Evolutionary conservation across 1,140 invertebrate species (phyloP), one percentile per base, ranked within the genome.

Genomic region (Oedothorax gibbosus): DNA sequence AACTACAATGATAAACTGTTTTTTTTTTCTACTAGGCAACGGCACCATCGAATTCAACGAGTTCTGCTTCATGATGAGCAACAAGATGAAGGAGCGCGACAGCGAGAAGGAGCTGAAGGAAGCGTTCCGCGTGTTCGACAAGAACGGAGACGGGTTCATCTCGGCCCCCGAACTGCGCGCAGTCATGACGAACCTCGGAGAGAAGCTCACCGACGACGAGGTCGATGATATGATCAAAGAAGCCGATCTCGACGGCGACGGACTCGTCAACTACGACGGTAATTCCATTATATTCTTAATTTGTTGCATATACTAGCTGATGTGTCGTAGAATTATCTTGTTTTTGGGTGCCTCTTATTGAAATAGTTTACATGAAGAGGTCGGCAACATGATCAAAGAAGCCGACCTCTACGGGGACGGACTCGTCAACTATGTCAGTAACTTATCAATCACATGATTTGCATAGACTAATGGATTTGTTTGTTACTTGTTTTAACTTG

Each of bases 331-430:
- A 60, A 10, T 60, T 60, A 60, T 60, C 9, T 15, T 15, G 9
- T 60, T 60, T 15, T 60, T 60, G 9, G 9, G 15, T 60, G 15
- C 56, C 56, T 60, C 15, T 60, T 15, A 96, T 90, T 92, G 98
- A 18, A 97, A 97, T 0, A 97, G 98, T 90, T 93, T n/a, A 97
- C 87, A 97, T 98, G 95, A 97, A 98, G n/a, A n/a, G n/a, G n/a
- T n/a, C n/a, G n/a, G n/a, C n/a, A n/a, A n/a, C n/a, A n/a, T n/a
- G n/a, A n/a, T n/a, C n/a, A n/a, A 93, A 88, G 96, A 98, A 90
- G 97, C 96, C 54, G 96, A 97, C 91, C 90, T 96, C 0, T 95
- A 97, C 95, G 87, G 91, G 98, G 15, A 96, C 95, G 15, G 95
- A 97, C 87, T 94, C 95, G 87, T 97, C 98, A 89, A 95, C 97